These are phyloP conservation scores for Aphyosemion australe DNA, from an alignment of 2,113 vertebrate genomes.

Conservation along the genomic window DNA sequence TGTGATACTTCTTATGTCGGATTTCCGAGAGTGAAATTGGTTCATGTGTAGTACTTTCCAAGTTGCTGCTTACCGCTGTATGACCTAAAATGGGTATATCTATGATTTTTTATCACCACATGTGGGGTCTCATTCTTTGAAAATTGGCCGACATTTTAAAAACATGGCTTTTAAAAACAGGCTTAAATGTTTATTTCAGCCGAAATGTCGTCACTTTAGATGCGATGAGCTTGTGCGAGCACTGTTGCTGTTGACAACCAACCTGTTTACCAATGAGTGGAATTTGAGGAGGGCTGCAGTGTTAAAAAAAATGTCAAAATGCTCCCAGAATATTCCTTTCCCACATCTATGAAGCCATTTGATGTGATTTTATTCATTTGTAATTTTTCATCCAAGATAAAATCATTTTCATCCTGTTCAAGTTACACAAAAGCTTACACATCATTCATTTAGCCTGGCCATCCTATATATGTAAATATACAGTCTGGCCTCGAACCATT, in stretches of 20 bases:
- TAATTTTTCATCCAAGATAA: conserved; percentile 31
- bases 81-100: too few relatives aligned
- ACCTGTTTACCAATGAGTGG: conserved; percentile 28
- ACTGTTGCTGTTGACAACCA: conserved; percentile 14
- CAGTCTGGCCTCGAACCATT: too few relatives aligned
- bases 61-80: too few relatives aligned
- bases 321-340: conserved; percentile 39
- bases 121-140: too few relatives aligned
- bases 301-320: conserved; percentile 50
- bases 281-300: conserved; percentile 29
- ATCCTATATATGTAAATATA: too few relatives aligned
- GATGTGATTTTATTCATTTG: conserved; percentile 31
- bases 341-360: conserved; percentile 24
- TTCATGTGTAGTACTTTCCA: too few relatives aligned
- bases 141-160: too few relatives aligned
- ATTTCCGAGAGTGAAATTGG: too few relatives aligned
- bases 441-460: too few relatives aligned
- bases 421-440: conserved; percentile 31
- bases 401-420: too few relatives aligned
- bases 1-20: too few relatives aligned
- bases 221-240: conserved; percentile 19
- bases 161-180: not conserved
- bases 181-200: conserved; percentile 30
- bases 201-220: conserved; percentile 27
- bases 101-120: too few relatives aligned